Base-by-base conservation (phyloP, 2,113 vertebrate species). In the Aix galericulata region DNA sequence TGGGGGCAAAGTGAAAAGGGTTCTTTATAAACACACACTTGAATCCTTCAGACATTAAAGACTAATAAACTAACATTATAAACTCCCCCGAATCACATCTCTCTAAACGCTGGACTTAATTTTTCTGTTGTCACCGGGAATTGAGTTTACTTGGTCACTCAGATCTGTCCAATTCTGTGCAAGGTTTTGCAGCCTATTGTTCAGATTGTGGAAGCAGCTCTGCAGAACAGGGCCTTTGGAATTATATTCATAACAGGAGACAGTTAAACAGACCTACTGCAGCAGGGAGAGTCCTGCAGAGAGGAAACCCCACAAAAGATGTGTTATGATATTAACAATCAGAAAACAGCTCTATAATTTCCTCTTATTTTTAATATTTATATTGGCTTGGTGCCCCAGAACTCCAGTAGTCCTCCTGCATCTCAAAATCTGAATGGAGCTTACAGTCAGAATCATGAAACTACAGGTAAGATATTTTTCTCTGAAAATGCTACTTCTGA, bases 221-320 rank as follows among this genome's bases (percentile, higher is more conserved):
- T 44, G 68, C 50, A 90, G 85, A 91, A 64, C 42, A 52, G 52
- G 80, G 38, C 58, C 73, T 64, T 75, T 86, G 34, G 67, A 93
- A 73, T 25, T 40, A 6, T n/a, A 59, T 67, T 84, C 77, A 36
- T 9, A 71, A 66, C 62, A 77, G 79, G 77, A 83, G 48, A 40
- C 9, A 68, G 80, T 88, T 84, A 96, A 96, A 93, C 89, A 77
- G 80, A 78, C 58, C 77, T 82, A 64, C 86, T 94, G 88, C 83
- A 90, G 86, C 86, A 88, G 22, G 62, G 73, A 81, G 56, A 92
- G 75, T 58, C 81, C 91, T 79, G 87, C 75, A 75, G 91, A 89
- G 84, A 95, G 82, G 89, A 95, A 96, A 86, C 56, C 58, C 73
- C 96, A 94, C 66, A 90, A 88, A 90, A 95, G 83, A 93, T 78